A percentile compares a stretch with the other conserved stretches of the same genome.
Evolutionary conservation across 2,888 invertebrate genomes (phyloP).

Genomic region (Aphrophora alni): DNA sequence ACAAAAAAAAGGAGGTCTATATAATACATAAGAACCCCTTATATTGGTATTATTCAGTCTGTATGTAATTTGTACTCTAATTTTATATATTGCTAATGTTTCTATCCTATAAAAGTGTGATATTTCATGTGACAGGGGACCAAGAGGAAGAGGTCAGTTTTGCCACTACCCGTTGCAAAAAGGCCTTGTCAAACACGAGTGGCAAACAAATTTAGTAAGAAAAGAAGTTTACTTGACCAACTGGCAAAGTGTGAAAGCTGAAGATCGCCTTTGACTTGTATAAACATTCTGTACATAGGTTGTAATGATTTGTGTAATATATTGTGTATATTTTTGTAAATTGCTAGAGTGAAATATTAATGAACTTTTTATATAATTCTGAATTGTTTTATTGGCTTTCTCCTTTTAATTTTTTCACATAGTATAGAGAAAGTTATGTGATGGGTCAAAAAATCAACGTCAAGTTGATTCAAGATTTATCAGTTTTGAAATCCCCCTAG

Average conservation of each 20-base stretch:
- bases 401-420: too few relatives aligned
- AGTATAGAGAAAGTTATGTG: too few relatives aligned
- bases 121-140: neutral
- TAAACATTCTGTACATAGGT: neutral
- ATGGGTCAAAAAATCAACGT: too few relatives aligned
- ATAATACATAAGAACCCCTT: too few relatives aligned
- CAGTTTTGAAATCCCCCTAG: too few relatives aligned
- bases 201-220: neutral
- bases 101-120: too few relatives aligned
- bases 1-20: too few relatives aligned
- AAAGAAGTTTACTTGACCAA: neutral
- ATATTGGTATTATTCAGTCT: too few relatives aligned
- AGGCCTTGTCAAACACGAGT: constrained; percentile 2
- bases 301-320: neutral
- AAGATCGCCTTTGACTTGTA: neutral
- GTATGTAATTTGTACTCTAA: too few relatives aligned
- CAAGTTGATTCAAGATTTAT: too few relatives aligned
- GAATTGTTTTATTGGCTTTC: neutral
- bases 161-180: constrained; percentile 31
- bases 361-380: neutral
- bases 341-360: neutral
- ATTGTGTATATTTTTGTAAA: neutral
- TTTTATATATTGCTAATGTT: too few relatives aligned
- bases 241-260: neutral
- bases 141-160: constrained; percentile 13